Percentiles rank a stretch among this genome's conserved stretches.
Evolutionary conservation across 92 coral and sea anemone genomes (phyloP).

Genomic region (Actinernus sp.): DNA sequence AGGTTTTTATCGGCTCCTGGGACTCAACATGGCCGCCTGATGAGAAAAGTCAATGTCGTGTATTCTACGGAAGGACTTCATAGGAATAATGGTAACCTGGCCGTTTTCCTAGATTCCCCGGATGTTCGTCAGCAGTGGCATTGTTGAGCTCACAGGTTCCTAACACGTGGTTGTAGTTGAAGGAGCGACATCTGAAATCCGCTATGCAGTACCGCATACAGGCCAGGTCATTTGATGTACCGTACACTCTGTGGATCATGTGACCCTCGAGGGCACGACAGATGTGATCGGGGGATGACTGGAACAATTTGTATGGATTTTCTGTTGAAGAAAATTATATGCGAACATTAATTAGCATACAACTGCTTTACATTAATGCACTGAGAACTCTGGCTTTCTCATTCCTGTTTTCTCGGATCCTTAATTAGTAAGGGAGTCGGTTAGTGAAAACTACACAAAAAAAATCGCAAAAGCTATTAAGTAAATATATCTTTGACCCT

Average conservation of each 20-base stretch:
- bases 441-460: too few species aligned
- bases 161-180: slow-evolving; percentile 5
- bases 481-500: too few species aligned
- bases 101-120: neutral
- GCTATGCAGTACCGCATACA: slow-evolving; percentile 9
- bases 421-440: too few species aligned
- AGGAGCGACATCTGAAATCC: slow-evolving; percentile 5
- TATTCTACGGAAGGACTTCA: too few species aligned
- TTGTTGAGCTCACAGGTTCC: slow-evolving; percentile 15
- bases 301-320: slow-evolving; percentile 11
- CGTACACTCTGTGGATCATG: neutral
- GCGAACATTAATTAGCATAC: too few species aligned
- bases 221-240: neutral
- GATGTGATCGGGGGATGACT: neutral
- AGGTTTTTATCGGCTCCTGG: too few species aligned
- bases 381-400: too few species aligned
- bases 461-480: too few species aligned
- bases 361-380: too few species aligned
- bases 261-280: neutral
- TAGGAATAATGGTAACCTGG: slow-evolving; percentile 1
- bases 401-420: too few species aligned
- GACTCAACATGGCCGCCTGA: too few species aligned
- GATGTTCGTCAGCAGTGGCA: neutral
- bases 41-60: too few species aligned
- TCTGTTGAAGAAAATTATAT: neutral